Conservation (phyloP, 2,888 invertebrate genomes). For the Drosophila seclusa region DNA sequence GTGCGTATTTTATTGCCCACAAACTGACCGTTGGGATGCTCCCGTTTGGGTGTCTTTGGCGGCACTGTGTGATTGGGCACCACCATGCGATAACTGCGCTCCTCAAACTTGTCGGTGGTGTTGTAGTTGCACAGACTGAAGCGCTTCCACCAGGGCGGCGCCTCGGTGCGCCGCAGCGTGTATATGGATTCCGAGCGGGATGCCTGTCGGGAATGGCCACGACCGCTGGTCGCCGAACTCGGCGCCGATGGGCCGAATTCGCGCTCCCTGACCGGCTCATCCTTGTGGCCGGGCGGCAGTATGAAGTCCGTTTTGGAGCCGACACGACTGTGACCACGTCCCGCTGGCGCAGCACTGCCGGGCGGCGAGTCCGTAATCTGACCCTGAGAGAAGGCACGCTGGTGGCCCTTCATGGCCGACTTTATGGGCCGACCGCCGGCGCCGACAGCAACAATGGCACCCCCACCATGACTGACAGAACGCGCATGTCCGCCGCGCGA, state of each 20-base stretch:
- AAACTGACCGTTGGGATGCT: slow-evolving; percentile 93
- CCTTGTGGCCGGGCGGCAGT: slow-evolving; percentile 93
- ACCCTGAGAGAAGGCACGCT: slow-evolving; percentile 94
- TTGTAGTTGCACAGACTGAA: slow-evolving; percentile 88
- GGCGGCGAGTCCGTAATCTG: slow-evolving; percentile 89
- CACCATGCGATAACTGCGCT: slow-evolving; percentile 89
- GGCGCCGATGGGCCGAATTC: slow-evolving; percentile 84
- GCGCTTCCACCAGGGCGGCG: slow-evolving; percentile 90
- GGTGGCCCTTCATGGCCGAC: slow-evolving; percentile 90
- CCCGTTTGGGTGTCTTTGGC: slow-evolving; percentile 91
- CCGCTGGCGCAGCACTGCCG: slow-evolving; percentile 77
- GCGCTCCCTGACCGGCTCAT: slow-evolving; percentile 88
- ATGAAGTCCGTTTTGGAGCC: slow-evolving; percentile 96
- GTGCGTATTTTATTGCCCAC: slow-evolving; percentile 95
- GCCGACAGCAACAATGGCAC: slow-evolving; percentile 83
- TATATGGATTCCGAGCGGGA: slow-evolving; percentile 96
- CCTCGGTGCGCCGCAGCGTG: slow-evolving; percentile 91
- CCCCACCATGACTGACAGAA: slow-evolving; percentile 93
- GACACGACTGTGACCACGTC: slow-evolving; percentile 90
- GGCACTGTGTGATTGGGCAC: slow-evolving; percentile 95
- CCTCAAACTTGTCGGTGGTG: slow-evolving; percentile 88
- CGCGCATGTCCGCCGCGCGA: slow-evolving; percentile 88
- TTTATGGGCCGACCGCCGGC: slow-evolving; percentile 89
- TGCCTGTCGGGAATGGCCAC: slow-evolving; percentile 93
- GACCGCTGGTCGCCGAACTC: slow-evolving; percentile 85